Evolutionary conservation across 2,113 vertebrate species (phyloP).

Genomic region (Platysteira castanea): DNA sequence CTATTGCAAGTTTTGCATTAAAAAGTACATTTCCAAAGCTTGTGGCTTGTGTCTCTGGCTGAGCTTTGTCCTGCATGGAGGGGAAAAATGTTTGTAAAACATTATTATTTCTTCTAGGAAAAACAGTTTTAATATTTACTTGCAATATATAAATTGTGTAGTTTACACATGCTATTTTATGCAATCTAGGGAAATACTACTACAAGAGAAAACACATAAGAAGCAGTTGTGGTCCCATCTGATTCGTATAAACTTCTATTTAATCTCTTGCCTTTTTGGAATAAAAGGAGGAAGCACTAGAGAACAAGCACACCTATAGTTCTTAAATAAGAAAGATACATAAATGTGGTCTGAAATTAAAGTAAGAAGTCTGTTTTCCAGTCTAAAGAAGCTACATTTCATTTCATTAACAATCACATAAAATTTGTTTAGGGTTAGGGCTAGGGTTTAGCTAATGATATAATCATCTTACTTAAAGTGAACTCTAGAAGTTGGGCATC

Average conservation of each 20-base stretch:
- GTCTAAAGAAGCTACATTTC: background rate
- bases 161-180: background rate
- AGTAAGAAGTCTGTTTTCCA: background rate
- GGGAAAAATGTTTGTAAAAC: background rate
- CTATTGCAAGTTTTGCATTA: slow-evolving; percentile 85
- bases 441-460: background rate
- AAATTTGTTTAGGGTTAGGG: background rate
- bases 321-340: background rate
- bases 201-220: background rate
- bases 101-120: background rate
- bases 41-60: slow-evolving; percentile 87
- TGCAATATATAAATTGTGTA: background rate
- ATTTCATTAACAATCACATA: background rate
- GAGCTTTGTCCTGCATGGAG: slow-evolving; percentile 84
- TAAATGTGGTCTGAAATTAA: background rate
- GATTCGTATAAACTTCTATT: background rate
- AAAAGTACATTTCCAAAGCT: slow-evolving; percentile 85
- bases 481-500: background rate
- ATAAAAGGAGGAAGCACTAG: background rate
- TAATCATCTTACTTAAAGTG: background rate
- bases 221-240: background rate
- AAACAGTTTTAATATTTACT: background rate
- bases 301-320: background rate
- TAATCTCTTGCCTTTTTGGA: background rate
- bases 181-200: background rate